These are phyloP conservation scores for Trissonchulus sp. DNA, from an alignment of 2,888 invertebrate genomes.

Conservation along the genomic window DNA sequence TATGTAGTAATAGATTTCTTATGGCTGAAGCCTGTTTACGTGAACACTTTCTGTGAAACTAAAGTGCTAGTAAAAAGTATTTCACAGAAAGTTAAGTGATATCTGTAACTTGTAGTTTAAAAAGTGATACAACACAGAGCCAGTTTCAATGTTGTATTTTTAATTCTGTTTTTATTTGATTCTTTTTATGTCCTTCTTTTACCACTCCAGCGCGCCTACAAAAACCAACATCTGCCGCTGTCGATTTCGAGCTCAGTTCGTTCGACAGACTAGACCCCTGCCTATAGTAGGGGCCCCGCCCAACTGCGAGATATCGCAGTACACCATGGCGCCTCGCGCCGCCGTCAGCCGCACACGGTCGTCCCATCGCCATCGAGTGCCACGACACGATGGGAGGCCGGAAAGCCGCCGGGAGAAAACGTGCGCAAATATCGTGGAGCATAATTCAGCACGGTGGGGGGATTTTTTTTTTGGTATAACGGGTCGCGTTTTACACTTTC, in stretches of 20 bases:
- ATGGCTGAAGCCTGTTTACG: too few species aligned
- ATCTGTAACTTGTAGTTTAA: too few species aligned
- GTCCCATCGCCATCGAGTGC: conserved; percentile 64
- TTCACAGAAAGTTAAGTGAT: too few species aligned
- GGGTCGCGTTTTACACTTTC: too few species aligned
- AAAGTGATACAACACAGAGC: too few species aligned
- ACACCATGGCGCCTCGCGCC: conserved; percentile 96
- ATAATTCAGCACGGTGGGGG: conserved; percentile 82
- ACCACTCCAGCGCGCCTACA: conserved; percentile 78
- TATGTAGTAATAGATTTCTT: too few species aligned
- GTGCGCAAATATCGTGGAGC: conserved; percentile 86
- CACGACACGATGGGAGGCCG: conserved; percentile 60
- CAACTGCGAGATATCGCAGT: conserved; percentile 83
- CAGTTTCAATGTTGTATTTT: too few species aligned
- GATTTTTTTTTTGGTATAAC: too few species aligned
- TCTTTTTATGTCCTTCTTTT: conserved; percentile 13
- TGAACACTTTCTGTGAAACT: too few species aligned
- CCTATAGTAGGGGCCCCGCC: conserved; percentile 85
- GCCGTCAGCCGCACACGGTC: conserved; percentile 84
- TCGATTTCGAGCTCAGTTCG: conserved; percentile 84
- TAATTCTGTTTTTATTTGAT: conserved; percentile 23
- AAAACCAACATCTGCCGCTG: conserved; percentile 91
- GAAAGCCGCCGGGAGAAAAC: conserved; percentile 97
- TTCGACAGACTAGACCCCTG: too few species aligned
- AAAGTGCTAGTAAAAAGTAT: too few species aligned